These are phyloP conservation scores for Tichodroma muraria DNA, from an alignment of 2,113 vertebrate species.

Conservation along the genomic window DNA sequence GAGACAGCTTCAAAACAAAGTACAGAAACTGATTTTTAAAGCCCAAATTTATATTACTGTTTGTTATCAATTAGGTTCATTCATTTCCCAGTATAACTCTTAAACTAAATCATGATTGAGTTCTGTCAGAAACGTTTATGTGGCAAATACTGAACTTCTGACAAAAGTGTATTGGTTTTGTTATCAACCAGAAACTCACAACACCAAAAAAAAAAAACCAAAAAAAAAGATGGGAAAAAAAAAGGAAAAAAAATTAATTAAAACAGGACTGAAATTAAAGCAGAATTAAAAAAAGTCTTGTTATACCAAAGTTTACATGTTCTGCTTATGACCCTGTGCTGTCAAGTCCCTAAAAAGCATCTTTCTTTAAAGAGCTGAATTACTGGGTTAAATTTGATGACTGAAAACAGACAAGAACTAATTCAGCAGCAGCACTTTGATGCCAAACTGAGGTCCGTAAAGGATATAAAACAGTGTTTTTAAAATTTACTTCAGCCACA, in stretches of 20 bases:
- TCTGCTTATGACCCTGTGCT: constrained; percentile 35
- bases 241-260: background rate
- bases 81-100: background rate
- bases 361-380: background rate
- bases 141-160: background rate
- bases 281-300: background rate
- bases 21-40: constrained; percentile 44
- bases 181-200: background rate
- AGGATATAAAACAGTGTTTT: constrained; percentile 21
- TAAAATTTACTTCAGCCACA: constrained; percentile 35
- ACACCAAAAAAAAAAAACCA: background rate
- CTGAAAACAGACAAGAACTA: constrained; percentile 15
- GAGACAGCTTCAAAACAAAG: constrained; percentile 1
- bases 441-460: constrained; percentile 34
- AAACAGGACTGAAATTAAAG: background rate
- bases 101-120: background rate
- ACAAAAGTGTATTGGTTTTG: background rate
- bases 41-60: background rate
- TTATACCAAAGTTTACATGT: background rate
- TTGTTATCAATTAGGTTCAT: background rate
- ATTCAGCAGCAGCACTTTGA: constrained; percentile 39
- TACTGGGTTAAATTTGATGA: background rate
- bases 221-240: too few relatives aligned
- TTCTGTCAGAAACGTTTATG: background rate
- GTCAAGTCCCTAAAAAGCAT: constrained; percentile 14